These are phyloP conservation scores for Aplodontia rufa DNA, from an alignment of 2,113 vertebrate genomes.

Conservation along the genomic window DNA sequence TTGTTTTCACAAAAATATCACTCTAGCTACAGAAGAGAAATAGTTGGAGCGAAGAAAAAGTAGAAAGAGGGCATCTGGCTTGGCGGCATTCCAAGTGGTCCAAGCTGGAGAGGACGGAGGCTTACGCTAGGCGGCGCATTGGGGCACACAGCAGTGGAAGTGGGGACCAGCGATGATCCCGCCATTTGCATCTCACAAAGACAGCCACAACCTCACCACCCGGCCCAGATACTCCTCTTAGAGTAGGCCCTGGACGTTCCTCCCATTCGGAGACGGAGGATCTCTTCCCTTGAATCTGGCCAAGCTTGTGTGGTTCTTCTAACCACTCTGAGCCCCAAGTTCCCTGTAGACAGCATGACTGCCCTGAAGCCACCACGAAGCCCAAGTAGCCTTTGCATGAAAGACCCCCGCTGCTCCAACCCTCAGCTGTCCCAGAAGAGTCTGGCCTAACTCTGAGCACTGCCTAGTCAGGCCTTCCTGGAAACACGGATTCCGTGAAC, in stretches of 20 bases:
- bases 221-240: not conserved
- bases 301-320: not conserved
- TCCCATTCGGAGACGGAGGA: not conserved
- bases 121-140: not conserved
- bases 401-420: not conserved
- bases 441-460: not conserved
- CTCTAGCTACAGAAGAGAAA: not conserved
- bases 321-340: not conserved
- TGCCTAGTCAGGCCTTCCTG: not conserved
- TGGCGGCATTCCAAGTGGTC: not conserved
- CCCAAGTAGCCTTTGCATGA: not conserved
- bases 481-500: not conserved
- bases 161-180: not conserved
- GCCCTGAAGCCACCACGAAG: not conserved
- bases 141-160: no score
- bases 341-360: not conserved
- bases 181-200: not conserved
- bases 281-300: not conserved
- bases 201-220: not conserved
- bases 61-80: not conserved
- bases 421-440: not conserved
- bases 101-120: not conserved
- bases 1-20: not conserved
- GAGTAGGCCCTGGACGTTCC: not conserved
- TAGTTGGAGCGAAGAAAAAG: not conserved